phyloP scores from a whole-genome alignment of 2,113 vertebrate genomes.

The Colistium nudipinnis region DNA sequence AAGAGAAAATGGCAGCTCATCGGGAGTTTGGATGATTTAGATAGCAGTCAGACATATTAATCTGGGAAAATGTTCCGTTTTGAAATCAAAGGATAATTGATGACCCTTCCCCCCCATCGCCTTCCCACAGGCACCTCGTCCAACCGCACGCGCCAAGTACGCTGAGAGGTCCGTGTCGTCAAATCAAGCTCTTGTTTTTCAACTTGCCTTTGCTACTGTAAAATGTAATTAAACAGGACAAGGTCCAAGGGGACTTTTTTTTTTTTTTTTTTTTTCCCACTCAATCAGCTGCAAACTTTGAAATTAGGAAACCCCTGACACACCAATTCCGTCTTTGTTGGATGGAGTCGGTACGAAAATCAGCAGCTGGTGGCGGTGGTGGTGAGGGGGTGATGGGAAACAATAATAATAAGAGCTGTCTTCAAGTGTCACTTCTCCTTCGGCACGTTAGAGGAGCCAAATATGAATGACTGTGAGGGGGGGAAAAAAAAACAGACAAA shows the following conservation, averaged over 20 bases:
- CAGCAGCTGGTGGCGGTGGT: neutral
- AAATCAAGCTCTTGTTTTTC: conserved; percentile 79
- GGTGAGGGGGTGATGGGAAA: conserved; percentile 15
- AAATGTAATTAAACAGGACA: conserved; percentile 85
- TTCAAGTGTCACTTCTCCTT: conserved; percentile 61
- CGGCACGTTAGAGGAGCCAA: conserved; percentile 68
- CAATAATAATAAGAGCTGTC: conserved; percentile 73
- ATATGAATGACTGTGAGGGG: conserved; percentile 74
- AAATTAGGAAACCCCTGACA: conserved; percentile 79
- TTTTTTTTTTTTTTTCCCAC: conserved; percentile 68
- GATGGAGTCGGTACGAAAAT: conserved; percentile 21
- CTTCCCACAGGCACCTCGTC: conserved; percentile 1
- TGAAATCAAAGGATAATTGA: conserved; percentile 80
- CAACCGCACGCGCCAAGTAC: conserved; percentile 23
- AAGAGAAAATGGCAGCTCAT: conserved; percentile 69
- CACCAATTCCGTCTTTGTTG: conserved; percentile 68
- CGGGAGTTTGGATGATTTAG: conserved; percentile 67
- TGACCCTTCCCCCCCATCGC: conserved; percentile 44
- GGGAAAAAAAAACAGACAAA: conserved; percentile 51
- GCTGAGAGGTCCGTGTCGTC: conserved; percentile 60
- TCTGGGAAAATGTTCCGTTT: conserved; percentile 75
- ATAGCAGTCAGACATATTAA: conserved; percentile 75
- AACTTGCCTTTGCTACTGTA: conserved; percentile 75
- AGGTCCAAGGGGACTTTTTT: conserved; percentile 75
- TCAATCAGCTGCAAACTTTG: conserved; percentile 81